A percentile compares a stretch with the other conserved stretches of the same genome.
Conservation (phyloP, 37 sponge, comb jelly and placozoan genomes). For the Halisarca cf. caerulea region DNA sequence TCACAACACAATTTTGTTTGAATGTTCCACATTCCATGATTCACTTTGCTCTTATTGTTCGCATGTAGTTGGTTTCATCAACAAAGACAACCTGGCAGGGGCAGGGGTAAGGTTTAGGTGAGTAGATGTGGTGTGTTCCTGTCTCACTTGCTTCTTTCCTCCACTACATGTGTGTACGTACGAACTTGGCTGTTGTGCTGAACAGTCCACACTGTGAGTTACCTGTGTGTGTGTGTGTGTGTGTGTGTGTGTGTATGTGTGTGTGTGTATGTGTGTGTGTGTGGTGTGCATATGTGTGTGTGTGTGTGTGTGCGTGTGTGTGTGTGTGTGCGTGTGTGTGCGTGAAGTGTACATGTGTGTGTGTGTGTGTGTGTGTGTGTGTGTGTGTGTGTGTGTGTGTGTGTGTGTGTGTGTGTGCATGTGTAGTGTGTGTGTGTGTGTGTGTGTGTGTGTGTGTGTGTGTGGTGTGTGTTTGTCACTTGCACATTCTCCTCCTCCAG, state of each 20-base stretch:
- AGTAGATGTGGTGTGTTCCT: no score
- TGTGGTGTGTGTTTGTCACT: background rate
- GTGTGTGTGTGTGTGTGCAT: background rate
- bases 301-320: no score
- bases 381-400: background rate
- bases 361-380: background rate
- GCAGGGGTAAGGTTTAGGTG: no score
- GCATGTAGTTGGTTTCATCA: slow-evolving; percentile 37
- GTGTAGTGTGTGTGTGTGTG: background rate
- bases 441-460: background rate
- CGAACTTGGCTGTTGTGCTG: no score
- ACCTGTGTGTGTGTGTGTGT: background rate
- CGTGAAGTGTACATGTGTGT: background rate
- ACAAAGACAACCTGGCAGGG: slow-evolving; percentile 64
- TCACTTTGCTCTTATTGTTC: slow-evolving; percentile 45
- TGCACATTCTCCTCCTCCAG: background rate
- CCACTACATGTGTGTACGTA: no score
- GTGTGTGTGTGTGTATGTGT: background rate
- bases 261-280: background rate
- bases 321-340: background rate
- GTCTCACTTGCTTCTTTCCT: no score
- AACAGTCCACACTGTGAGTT: background rate
- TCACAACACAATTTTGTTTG: no score
- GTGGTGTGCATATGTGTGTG: background rate
- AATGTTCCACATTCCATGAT: no score